Evolutionary conservation across 2,113 vertebrate species (phyloP).

Genomic region (Sander vitreus): DNA sequence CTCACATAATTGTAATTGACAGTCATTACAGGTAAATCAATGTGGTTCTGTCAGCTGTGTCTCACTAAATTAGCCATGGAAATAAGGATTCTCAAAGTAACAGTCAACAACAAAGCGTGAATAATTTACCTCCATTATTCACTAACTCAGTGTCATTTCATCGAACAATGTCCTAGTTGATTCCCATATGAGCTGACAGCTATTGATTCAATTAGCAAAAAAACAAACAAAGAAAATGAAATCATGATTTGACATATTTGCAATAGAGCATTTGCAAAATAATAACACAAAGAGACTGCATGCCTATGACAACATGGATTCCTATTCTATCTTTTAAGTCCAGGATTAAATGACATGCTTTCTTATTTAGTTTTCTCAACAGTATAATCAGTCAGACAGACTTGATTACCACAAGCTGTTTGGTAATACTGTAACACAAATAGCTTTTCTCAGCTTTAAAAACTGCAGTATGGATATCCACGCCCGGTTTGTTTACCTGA

Average conservation of each 20-base stretch:
- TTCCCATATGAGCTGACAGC: not conserved
- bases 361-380: not conserved
- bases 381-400: not conserved
- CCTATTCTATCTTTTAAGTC: not conserved
- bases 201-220: not conserved
- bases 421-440: slow-evolving; percentile 21
- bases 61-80: slow-evolving; percentile 19
- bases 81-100: slow-evolving; percentile 21
- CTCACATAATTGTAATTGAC: slow-evolving; percentile 65
- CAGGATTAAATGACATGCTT: not conserved
- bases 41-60: slow-evolving; percentile 49
- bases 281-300: not conserved
- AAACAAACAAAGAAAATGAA: not conserved
- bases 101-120: not conserved
- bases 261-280: not conserved
- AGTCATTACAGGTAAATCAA: slow-evolving; percentile 56
- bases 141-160: slow-evolving; percentile 7
- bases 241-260: not conserved
- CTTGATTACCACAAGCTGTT: not conserved
- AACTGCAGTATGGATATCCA: slow-evolving; percentile 44
- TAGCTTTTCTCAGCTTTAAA: slow-evolving; percentile 33
- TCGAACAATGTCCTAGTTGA: not conserved
- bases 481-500: slow-evolving; percentile 85
- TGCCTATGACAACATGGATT: not conserved
- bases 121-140: slow-evolving; percentile 9